These are phyloP conservation scores for Apoderus coryli DNA, from an alignment of 2,888 invertebrate genomes.

Conservation along the genomic window DNA sequence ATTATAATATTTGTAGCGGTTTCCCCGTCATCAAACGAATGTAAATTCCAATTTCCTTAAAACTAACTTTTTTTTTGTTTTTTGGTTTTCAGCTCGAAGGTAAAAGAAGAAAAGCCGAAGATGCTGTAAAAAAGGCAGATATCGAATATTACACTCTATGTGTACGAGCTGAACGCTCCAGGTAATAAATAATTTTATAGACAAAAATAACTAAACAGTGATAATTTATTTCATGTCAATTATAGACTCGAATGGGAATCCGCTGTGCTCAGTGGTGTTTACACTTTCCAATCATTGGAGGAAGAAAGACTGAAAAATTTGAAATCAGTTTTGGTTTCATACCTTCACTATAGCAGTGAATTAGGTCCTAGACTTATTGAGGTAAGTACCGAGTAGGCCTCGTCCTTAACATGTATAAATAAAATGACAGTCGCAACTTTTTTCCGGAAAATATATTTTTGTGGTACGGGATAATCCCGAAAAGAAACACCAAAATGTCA, in stretches of 20 bases:
- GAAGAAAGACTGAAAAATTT: slow-evolving; percentile 76
- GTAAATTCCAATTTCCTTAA: too few species aligned
- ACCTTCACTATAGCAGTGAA: slow-evolving; percentile 48
- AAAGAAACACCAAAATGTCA: too few species aligned
- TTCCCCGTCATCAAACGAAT: too few species aligned
- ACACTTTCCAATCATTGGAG: slow-evolving; percentile 76
- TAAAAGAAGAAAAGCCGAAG: slow-evolving; percentile 80
- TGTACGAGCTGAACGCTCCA: slow-evolving; percentile 77
- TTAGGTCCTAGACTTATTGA: slow-evolving; percentile 67
- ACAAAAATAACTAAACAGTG: background rate
- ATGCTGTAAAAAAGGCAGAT: slow-evolving; percentile 81
- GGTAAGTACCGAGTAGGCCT: too few species aligned
- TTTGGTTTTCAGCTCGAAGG: slow-evolving; percentile 51
- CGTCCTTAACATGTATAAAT: too few species aligned
- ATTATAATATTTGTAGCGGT: too few species aligned
- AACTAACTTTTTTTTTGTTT: slow-evolving; percentile 5
- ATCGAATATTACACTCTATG: slow-evolving; percentile 87
- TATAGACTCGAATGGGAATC: slow-evolving; percentile 81
- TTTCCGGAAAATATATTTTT: too few species aligned
- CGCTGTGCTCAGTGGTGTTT: slow-evolving; percentile 72
- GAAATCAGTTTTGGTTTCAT: slow-evolving; percentile 52
- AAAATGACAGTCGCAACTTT: too few species aligned
- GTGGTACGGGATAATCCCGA: too few species aligned
- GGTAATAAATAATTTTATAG: slow-evolving; percentile 34
- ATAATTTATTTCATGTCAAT: slow-evolving; percentile 7